Evolutionary conservation across 2,113 vertebrate genomes (phyloP), one percentile per base, ranked within the genome.

Genomic region (Oenanthe oenanthe): DNA sequence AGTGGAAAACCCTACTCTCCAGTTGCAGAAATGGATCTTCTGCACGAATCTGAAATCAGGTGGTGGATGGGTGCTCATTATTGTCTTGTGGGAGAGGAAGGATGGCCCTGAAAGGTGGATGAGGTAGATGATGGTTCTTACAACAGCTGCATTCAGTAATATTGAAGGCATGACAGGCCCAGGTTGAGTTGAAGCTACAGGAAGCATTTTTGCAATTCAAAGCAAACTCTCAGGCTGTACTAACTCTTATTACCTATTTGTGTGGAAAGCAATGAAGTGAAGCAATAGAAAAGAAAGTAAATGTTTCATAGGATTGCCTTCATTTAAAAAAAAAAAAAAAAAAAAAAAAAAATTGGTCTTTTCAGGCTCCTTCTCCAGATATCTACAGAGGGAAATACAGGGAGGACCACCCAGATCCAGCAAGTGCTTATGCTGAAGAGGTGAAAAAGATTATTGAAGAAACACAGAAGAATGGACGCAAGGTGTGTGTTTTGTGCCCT

Each of bases 311-410:
- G 7, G 38, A 74, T 51, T 29, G 3, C 7, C 61, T 82, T 88
- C 6, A 51, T 51, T 10, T n/a, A n/a, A n/a, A n/a, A n/a, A 5
- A 50, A 25, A 25, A 50, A 26, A 50, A 28, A 28, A 51, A 50
- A 50, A 50, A 25, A 25, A 47, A 47, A 16, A 34, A 34, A 25
- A 50, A 28, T 16, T 80, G 58, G 6, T 93, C n/a, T 48, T 93
- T 97, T 79, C 93, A 99, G 99, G 99, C 98, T 96, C 98, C 98
- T 65, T 98, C 98, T 94, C 99, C 99, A 95, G 99, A 99, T 94
- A 98, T 98, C 72, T 99, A 99, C 97, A 98, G 99, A 97, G 99
- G 99, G n/a, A 99, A 98, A 97, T 99, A 99, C 22, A 98, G 98
- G 76, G 98, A 98, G 42, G 98, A 99, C 68, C 98, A 99, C 50